Conservation (phyloP, 2,888 invertebrate species). For the Acanthoscelides obtectus region DNA sequence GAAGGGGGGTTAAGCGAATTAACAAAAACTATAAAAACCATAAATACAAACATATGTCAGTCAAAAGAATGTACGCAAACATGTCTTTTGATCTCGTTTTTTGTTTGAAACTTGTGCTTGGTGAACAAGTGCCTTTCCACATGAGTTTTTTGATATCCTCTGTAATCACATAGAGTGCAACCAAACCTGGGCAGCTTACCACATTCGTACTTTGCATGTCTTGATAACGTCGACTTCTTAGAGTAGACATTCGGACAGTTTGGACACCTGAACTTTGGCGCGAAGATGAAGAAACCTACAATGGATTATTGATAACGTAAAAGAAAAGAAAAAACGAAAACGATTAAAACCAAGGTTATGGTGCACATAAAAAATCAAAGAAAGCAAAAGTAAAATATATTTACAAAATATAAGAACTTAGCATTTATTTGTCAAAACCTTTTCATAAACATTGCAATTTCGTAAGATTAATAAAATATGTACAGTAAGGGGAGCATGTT, state of each 20-base stretch:
- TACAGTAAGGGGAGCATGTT: too few species aligned
- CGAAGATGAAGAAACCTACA: constrained; percentile 25
- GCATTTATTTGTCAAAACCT: too few species aligned
- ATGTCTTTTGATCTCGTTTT: constrained; percentile 24
- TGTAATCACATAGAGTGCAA: constrained; percentile 35
- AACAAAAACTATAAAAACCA: too few species aligned
- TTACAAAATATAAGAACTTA: too few species aligned
- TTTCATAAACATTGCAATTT: too few species aligned
- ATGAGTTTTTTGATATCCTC: constrained; percentile 37
- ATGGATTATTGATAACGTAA: constrained; percentile 6
- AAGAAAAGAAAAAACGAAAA: constrained; percentile 7
- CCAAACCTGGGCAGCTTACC: constrained; percentile 38
- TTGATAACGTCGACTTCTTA: constrained; percentile 31
- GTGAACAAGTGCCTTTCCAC: constrained; percentile 37
- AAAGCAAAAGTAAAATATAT: too few species aligned
- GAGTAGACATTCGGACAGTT: constrained; percentile 31
- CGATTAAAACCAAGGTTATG: not conserved
- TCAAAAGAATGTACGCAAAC: not conserved
- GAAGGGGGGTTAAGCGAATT: too few species aligned
- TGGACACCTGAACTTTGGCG: constrained; percentile 25
- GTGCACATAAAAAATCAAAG: too few species aligned
- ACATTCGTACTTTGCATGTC: constrained; percentile 39
- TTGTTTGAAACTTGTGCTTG: constrained; percentile 33
- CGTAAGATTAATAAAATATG: too few species aligned
- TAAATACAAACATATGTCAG: not conserved